phyloP scores from a whole-genome alignment of 2,888 invertebrate species.

The Himalopsyche tibetana region DNA sequence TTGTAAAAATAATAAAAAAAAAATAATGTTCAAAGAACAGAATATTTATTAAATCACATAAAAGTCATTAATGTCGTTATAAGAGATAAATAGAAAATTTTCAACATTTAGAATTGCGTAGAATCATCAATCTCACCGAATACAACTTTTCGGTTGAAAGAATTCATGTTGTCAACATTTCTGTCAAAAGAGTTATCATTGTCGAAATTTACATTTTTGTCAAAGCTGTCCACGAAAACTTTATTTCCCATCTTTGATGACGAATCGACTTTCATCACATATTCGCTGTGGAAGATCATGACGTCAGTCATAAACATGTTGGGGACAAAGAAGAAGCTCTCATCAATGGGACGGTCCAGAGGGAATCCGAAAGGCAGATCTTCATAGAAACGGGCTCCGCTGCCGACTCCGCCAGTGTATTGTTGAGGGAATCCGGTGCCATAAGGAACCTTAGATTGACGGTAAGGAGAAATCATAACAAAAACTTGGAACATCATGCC shows the following conservation, averaged over 20 bases:
- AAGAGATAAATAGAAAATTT: background rate
- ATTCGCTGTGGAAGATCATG: conserved; percentile 78
- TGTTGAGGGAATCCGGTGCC: conserved; percentile 67
- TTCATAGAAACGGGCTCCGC: conserved; percentile 77
- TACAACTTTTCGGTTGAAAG: background rate
- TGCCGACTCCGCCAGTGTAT: conserved; percentile 71
- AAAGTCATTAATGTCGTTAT: conserved; percentile 8
- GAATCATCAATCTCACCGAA: background rate
- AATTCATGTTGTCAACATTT: background rate
- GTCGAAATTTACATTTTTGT: no score
- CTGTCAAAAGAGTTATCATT: conserved; percentile 66
- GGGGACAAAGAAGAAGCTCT: conserved; percentile 78
- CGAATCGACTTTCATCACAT: background rate
- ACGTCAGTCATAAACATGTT: conserved; percentile 83
- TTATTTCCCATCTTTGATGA: no score
- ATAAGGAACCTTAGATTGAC: conserved; percentile 71
- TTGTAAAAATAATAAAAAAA: background rate
- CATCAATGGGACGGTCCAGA: conserved; percentile 82
- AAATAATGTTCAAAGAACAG: background rate
- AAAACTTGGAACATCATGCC: conserved; percentile 83
- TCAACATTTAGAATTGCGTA: background rate
- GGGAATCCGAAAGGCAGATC: conserved; percentile 84
- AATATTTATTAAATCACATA: conserved; percentile 20
- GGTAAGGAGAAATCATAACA: conserved; percentile 79
- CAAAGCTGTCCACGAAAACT: no score